These are phyloP conservation scores for Capromys pilorides DNA, from an alignment of 2,797 vertebrate species.

Conservation along the genomic window DNA sequence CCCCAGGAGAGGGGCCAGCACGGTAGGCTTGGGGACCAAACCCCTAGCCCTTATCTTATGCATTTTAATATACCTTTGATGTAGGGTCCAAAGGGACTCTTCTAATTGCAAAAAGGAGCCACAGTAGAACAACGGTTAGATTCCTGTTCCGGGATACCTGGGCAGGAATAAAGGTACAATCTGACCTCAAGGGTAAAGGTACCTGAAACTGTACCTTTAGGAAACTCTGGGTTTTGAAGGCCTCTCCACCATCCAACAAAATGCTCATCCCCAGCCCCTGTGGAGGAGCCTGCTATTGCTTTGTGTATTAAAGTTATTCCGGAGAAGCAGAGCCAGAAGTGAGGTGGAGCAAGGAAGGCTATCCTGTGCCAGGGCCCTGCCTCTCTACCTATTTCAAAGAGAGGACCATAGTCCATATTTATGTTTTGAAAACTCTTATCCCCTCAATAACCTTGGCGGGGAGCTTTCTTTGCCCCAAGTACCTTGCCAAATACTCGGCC, in stretches of 20 bases:
- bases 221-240: neutral
- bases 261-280: neutral
- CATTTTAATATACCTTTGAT: neutral
- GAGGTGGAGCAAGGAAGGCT: neutral
- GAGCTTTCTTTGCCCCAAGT: neutral
- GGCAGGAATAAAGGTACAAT: neutral
- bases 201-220: neutral
- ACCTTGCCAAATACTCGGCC: neutral
- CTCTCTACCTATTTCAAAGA: neutral
- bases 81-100: neutral
- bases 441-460: neutral
- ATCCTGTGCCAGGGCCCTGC: fast-evolving
- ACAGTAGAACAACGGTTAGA: neutral
- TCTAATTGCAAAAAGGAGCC: neutral
- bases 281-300: neutral
- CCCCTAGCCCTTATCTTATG: neutral
- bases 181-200: neutral
- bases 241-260: neutral
- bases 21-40: no score
- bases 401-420: neutral
- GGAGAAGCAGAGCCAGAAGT: neutral
- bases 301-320: neutral
- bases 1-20: no score
- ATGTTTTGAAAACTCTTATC: neutral
- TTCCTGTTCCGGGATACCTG: neutral